A percentile compares a stretch with the other conserved stretches of the same genome.
These are phyloP conservation scores for Acomys russatus DNA, from an alignment of 2,797 vertebrate genomes.

Conservation along the genomic window DNA sequence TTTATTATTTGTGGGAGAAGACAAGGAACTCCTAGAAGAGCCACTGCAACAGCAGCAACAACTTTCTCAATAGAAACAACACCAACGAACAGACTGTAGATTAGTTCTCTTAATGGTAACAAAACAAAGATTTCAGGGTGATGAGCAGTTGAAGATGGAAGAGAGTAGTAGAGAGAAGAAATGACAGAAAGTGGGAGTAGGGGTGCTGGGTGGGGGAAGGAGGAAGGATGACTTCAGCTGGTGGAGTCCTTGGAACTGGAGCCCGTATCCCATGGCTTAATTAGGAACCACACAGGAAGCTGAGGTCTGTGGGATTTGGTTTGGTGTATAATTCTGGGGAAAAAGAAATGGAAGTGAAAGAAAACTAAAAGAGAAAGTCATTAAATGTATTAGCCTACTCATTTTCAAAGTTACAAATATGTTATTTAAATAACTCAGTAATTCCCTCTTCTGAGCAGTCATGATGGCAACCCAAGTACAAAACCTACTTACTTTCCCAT, in stretches of 20 bases:
- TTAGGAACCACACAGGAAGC: background rate
- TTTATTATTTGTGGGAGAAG: background rate
- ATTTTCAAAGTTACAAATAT: conserved; percentile 62
- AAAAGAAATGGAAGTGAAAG: background rate
- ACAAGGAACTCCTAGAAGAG: background rate
- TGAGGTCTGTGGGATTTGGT: background rate
- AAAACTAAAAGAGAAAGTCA: background rate
- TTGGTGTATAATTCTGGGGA: background rate
- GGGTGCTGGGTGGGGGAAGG: no score
- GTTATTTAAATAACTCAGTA: conserved; percentile 43
- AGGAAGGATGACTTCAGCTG: background rate
- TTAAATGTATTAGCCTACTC: background rate
- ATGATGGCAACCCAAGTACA: conserved; percentile 66
- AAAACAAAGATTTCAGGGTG: background rate
- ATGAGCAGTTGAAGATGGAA: background rate
- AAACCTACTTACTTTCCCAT: conserved; percentile 55
- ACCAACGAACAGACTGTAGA: background rate
- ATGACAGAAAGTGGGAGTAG: background rate
- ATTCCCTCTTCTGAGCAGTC: conserved; percentile 50
- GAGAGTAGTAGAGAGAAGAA: background rate
- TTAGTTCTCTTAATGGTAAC: no score
- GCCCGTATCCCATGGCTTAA: background rate
- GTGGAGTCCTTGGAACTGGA: background rate
- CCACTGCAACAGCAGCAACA: background rate
- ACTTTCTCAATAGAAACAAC: background rate